phyloP scores from a whole-genome alignment of 2,888 invertebrate species.

The Macrosoma leucophasiata region DNA sequence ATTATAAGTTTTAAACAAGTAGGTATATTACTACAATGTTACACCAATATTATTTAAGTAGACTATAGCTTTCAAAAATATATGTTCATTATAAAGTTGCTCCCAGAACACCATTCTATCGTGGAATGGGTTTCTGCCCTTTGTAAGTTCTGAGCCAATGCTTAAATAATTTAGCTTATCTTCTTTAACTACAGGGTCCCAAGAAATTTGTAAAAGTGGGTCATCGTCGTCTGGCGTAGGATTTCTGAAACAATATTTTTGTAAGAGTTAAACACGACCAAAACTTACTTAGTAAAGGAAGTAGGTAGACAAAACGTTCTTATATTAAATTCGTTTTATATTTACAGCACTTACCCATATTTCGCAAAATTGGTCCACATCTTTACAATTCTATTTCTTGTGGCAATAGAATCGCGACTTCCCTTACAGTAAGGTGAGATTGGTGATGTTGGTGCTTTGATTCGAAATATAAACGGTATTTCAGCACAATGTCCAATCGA shows the following conservation, averaged over 20 bases:
- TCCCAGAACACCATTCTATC: slow-evolving; percentile 68
- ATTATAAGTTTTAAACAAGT: slow-evolving; percentile 5
- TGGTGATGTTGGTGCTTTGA: slow-evolving; percentile 34
- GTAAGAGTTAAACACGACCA: slow-evolving; percentile 2
- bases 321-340: no score
- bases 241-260: slow-evolving; percentile 42
- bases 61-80: slow-evolving; percentile 43
- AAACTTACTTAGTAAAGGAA: no score
- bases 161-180: slow-evolving; percentile 56
- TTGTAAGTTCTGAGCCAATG: slow-evolving; percentile 58
- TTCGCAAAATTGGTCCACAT: slow-evolving; percentile 73
- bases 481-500: slow-evolving; percentile 56
- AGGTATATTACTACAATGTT: slow-evolving; percentile 30
- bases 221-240: slow-evolving; percentile 60
- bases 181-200: slow-evolving; percentile 57
- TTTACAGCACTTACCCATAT: slow-evolving; percentile 60
- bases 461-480: slow-evolving; percentile 53
- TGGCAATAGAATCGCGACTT: slow-evolving; percentile 49
- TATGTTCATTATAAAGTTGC: slow-evolving; percentile 47
- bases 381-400: slow-evolving; percentile 50
- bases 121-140: slow-evolving; percentile 58
- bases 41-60: slow-evolving; percentile 58
- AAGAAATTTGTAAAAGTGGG: slow-evolving; percentile 52
- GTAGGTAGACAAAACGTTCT: no score
- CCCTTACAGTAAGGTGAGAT: slow-evolving; percentile 40